Base-by-base conservation (phyloP, 2,888 invertebrate species). In the Osmoderma eremita region DNA sequence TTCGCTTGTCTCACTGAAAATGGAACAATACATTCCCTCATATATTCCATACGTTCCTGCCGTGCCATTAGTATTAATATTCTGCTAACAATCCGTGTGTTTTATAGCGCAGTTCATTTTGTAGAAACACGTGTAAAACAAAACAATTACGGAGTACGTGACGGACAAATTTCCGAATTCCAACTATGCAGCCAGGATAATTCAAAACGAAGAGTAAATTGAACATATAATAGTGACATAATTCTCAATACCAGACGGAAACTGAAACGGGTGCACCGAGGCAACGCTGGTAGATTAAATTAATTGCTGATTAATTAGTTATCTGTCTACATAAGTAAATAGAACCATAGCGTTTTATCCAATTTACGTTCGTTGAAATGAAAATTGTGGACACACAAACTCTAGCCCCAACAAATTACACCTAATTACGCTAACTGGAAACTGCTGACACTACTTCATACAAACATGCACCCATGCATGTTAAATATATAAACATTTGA, bases 241-340 rank as follows among this genome's bases (percentile, higher is more conserved):
- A 24, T 51, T 51, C 24, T 30, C 50, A 30, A 13, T 12, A 5
- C 20, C 24, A 51, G n/a, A 51, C 22, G 13, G 30, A n/a, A 4
- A 51, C 50, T 22, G 50, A 6, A 48, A 30, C 20, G 20, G 8
- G 20, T 20, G 10, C n/a, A 8, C 8, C 48, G 17, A 20, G 18
- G 18, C 20, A 48, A 48, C 2, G 8, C n/a, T 48, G 5, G 18
- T 48, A 48, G 10, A 48, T 18, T 20, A 48, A 48, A 48, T 48
- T 17, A 48, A 48, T 48, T 48, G 20, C 20, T 48, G 18, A 48
- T 48, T 48, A 48, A 48, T 48, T 48, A 48, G 17, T 48, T 48
- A 20, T 20, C 8, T 18, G 20, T 4, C 48, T 8, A 20, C 10
- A 3, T 18, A 48, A 48, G 20, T 45, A 45, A 45, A 45, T 17